A percentile compares a stretch with the other conserved stretches of the same genome.
Evolutionary conservation across 1,140 invertebrate genomes (phyloP).

Genomic region (Fragariocoptes setiger): DNA sequence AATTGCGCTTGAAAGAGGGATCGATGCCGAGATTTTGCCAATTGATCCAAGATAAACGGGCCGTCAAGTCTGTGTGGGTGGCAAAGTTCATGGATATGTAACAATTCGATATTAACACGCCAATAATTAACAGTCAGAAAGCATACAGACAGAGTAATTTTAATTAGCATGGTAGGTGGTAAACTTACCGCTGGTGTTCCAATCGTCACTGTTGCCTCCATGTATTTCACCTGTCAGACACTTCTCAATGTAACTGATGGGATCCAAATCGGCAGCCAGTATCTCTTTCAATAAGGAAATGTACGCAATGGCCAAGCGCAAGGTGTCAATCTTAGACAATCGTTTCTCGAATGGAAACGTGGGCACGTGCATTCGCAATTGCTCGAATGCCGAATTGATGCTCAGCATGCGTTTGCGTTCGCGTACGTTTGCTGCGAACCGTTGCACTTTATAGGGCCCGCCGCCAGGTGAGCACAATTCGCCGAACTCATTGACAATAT

Average conservation of each 20-base stretch:
- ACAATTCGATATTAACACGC: conserved; percentile 1
- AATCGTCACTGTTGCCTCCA: conserved; percentile 41
- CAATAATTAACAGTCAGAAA: conserved; percentile 2
- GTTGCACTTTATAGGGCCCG: conserved; percentile 20
- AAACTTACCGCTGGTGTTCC: conserved; percentile 73
- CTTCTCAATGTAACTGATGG: conserved; percentile 66
- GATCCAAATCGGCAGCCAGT: conserved; percentile 49
- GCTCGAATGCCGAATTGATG: conserved; percentile 45
- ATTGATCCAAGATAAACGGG: conserved; percentile 87
- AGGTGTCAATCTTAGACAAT: conserved; percentile 10
- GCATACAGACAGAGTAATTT: not conserved
- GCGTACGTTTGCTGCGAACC: conserved; percentile 62
- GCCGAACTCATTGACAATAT: too few species aligned
- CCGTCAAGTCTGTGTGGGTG: conserved; percentile 51
- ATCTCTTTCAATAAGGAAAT: conserved; percentile 52
- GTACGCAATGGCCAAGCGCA: conserved; percentile 10
- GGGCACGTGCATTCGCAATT: conserved; percentile 67
- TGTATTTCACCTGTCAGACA: conserved; percentile 57
- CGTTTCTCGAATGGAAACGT: conserved; percentile 91
- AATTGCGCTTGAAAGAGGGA: conserved; percentile 32
- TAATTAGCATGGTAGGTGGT: not conserved
- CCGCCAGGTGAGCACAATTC: too few species aligned
- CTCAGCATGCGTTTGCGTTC: conserved; percentile 85
- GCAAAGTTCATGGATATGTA: not conserved
- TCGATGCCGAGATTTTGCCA: conserved; percentile 90